These are phyloP conservation scores for Sphaerophoria rueppellii DNA, from an alignment of 2,888 invertebrate genomes.

Conservation along the genomic window DNA sequence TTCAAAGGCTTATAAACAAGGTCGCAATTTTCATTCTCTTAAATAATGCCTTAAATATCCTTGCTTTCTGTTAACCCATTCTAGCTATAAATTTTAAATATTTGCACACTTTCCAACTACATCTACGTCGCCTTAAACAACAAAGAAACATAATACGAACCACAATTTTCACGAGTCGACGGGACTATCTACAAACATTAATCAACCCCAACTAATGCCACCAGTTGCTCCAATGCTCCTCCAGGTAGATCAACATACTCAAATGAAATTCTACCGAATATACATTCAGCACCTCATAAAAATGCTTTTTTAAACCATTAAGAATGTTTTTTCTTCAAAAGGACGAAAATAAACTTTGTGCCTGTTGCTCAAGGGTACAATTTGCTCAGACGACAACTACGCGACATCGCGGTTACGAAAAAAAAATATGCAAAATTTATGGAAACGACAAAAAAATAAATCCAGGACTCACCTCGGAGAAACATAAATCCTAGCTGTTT, in stretches of 20 bases:
- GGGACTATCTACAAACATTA: neutral
- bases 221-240: slow-evolving; percentile 49
- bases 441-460: neutral
- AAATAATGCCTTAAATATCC: too few relatives aligned
- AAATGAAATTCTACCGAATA: neutral
- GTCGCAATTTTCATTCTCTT: too few relatives aligned
- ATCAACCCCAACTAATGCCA: slow-evolving; percentile 31
- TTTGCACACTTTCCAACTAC: too few relatives aligned
- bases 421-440: neutral
- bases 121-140: neutral
- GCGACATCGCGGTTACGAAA: neutral
- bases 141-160: neutral
- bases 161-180: neutral
- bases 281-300: neutral
- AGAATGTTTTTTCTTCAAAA: neutral
- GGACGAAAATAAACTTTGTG: slow-evolving; percentile 6
- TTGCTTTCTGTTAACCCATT: too few relatives aligned
- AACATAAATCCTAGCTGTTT: slow-evolving; percentile 16
- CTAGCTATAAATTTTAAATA: too few relatives aligned
- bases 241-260: slow-evolving; percentile 17
- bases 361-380: slow-evolving; percentile 54
- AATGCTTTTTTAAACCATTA: neutral
- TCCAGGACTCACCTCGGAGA: slow-evolving; percentile 5
- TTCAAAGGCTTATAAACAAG: too few relatives aligned
- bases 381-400: neutral